phyloP scores from a whole-genome alignment of 2,113 vertebrate genomes.

The Hydrolagus affinis region DNA sequence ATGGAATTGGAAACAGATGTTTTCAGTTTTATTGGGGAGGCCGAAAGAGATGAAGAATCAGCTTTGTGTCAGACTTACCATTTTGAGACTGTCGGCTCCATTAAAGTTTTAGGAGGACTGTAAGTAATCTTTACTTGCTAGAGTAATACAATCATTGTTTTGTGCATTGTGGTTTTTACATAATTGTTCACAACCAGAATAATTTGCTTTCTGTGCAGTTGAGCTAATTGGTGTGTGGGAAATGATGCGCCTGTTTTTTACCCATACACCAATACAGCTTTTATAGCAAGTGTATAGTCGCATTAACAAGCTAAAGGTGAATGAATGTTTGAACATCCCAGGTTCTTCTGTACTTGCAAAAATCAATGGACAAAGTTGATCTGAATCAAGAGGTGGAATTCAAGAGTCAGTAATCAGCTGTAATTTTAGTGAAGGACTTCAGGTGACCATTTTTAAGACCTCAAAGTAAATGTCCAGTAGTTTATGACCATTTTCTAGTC shows the following conservation, averaged over 20 bases:
- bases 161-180: neutral
- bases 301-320: neutral
- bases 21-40: constrained; percentile 48
- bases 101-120: constrained; percentile 82
- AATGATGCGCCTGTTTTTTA: neutral
- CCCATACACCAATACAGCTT: too few relatives aligned
- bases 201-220: neutral
- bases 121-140: constrained; percentile 56
- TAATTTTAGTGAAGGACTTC: neutral
- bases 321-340: neutral
- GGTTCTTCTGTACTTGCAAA: neutral
- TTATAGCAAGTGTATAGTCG: neutral
- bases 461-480: neutral
- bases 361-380: too few relatives aligned
- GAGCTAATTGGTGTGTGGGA: neutral
- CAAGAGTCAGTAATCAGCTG: neutral
- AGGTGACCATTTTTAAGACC: neutral
- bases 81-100: constrained; percentile 65
- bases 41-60: constrained; percentile 37
- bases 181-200: neutral
- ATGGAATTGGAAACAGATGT: constrained; percentile 67
- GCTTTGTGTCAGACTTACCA: constrained; percentile 37
- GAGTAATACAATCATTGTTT: neutral
- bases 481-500: neutral
- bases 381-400: neutral